Evolutionary conservation across 1,140 invertebrate genomes (phyloP).

Genomic region (Bursaphelenchus mucronatus): DNA sequence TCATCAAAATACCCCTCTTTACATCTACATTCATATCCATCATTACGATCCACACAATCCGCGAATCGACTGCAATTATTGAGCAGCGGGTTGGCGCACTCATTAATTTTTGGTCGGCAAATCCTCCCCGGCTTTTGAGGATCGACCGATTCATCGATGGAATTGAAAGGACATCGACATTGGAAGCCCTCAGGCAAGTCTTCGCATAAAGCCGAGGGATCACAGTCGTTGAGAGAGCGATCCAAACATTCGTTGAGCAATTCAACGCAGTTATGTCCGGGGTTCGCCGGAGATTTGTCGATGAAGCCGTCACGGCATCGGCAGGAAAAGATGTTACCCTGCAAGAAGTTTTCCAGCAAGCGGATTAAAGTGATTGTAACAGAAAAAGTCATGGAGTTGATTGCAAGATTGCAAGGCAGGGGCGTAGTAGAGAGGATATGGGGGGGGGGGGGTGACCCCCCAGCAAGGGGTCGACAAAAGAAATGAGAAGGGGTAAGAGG

Average conservation of each 20-base stretch:
- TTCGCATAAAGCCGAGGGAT: slow-evolving; percentile 57
- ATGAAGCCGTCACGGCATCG: slow-evolving; percentile 58
- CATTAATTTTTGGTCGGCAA: slow-evolving; percentile 50
- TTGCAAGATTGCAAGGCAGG: too few species aligned
- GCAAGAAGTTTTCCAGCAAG: too few species aligned
- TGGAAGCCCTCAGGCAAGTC: slow-evolving; percentile 54
- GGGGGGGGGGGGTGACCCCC: too few species aligned
- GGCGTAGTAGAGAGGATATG: too few species aligned
- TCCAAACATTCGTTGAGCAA: slow-evolving; percentile 58
- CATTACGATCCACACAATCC: slow-evolving; percentile 54
- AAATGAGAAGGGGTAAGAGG: too few species aligned
- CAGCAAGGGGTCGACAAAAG: too few species aligned
- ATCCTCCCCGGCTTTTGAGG: slow-evolving; percentile 40
- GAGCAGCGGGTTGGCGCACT: slow-evolving; percentile 54
- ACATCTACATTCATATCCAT: slow-evolving; percentile 42
- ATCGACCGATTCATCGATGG: slow-evolving; percentile 59
- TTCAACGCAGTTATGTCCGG: slow-evolving; percentile 54
- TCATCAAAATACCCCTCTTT: slow-evolving; percentile 39
- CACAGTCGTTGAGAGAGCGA: slow-evolving; percentile 55
- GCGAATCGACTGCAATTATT: slow-evolving; percentile 59
- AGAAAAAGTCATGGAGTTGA: too few species aligned
- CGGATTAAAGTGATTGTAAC: too few species aligned
- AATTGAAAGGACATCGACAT: slow-evolving; percentile 53
- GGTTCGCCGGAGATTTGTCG: slow-evolving; percentile 48
- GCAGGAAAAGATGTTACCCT: slow-evolving; percentile 23